Percentiles rank a stretch among this genome's conserved stretches.
Evolutionary conservation across 2,113 vertebrate species (phyloP).

Genomic region (Toxostoma redivivum): DNA sequence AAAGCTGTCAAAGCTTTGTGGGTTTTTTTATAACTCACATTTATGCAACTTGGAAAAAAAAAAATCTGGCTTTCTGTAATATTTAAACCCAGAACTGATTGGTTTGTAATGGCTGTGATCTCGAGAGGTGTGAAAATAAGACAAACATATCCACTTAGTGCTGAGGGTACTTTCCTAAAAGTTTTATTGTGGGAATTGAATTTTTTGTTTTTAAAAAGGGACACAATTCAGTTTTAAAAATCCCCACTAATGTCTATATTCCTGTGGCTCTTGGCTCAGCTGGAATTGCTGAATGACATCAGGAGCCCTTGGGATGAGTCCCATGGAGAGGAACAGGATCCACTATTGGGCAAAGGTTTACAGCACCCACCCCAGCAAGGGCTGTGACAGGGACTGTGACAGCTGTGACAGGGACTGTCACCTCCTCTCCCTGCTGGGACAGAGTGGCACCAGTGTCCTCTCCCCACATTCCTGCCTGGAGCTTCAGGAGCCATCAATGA

Average conservation of each 20-base stretch:
- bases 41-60: not conserved
- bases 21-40: slow-evolving; percentile 17
- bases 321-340: not conserved
- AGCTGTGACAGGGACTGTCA: too few species aligned
- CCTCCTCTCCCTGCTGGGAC: not conserved
- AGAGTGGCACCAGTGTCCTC: not conserved
- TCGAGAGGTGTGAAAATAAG: not conserved
- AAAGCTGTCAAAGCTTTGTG: slow-evolving; percentile 61
- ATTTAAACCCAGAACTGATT: not conserved
- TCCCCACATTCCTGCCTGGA: not conserved
- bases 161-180: not conserved
- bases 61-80: not conserved
- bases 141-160: not conserved
- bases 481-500: not conserved
- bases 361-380: not conserved
- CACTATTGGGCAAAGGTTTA: accelerated
- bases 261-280: not conserved
- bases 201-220: not conserved
- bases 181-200: not conserved
- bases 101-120: not conserved
- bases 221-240: accelerated
- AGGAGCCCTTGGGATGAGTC: not conserved
- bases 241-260: not conserved
- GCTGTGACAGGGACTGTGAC: not conserved
- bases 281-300: not conserved